These are phyloP conservation scores for Centrocercus urophasianus DNA, from an alignment of 2,113 vertebrate species.

Conservation along the genomic window DNA sequence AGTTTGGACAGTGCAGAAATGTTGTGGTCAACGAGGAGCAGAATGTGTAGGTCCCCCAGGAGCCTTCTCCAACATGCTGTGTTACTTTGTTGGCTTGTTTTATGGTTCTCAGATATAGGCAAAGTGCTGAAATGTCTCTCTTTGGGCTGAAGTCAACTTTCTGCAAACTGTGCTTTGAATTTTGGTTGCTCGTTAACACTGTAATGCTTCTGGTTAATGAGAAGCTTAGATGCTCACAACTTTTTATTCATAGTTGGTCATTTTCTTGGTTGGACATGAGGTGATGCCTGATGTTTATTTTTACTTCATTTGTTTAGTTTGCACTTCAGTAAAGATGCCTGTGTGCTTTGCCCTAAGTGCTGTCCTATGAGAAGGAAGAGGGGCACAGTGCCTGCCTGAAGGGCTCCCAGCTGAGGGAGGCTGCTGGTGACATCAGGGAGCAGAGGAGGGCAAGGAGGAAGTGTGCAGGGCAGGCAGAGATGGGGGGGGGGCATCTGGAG, in stretches of 20 bases:
- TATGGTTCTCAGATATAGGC: neutral
- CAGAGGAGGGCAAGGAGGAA: neutral
- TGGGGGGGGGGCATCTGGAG: neutral
- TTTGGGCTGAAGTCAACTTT: neutral
- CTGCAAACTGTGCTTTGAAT: neutral
- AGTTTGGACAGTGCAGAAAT: slow-evolving; percentile 4
- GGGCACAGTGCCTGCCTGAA: neutral
- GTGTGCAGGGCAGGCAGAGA: neutral
- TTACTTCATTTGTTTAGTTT: neutral
- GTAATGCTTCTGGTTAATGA: neutral
- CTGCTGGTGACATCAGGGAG: neutral
- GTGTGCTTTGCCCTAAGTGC: neutral
- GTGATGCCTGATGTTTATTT: neutral
- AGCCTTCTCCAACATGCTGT: neutral
- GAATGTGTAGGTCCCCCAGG: slow-evolving; percentile 1
- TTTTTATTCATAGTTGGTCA: fast-evolving
- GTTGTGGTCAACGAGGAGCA: slow-evolving; percentile 32
- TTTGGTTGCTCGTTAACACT: neutral
- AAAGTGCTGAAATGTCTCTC: neutral
- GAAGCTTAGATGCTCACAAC: fast-evolving
- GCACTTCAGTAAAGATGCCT: neutral
- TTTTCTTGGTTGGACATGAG: fast-evolving
- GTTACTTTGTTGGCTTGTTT: neutral
- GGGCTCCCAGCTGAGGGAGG: neutral
- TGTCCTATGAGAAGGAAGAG: neutral